Evolutionary conservation across 2,888 invertebrate species (phyloP).

Genomic region (Scaptomyza reducta): DNA sequence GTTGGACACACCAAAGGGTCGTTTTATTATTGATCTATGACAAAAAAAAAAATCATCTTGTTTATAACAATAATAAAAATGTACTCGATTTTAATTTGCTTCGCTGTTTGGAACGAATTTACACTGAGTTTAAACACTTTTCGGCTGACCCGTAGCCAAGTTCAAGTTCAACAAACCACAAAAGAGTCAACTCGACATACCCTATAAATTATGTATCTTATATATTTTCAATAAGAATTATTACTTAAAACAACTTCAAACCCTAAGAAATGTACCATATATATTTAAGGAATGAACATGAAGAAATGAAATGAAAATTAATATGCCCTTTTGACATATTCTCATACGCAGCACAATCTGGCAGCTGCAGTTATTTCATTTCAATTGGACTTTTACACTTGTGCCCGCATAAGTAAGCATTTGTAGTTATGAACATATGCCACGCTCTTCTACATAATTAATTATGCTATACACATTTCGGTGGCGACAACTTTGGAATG

Average conservation of each 20-base stretch:
- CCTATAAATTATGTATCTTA: not conserved
- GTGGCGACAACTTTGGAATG: conserved; percentile 36
- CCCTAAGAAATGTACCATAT: too few species aligned
- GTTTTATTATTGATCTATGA: too few species aligned
- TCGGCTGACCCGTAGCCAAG: not conserved
- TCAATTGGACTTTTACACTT: conserved; percentile 1
- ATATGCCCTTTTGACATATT: not conserved
- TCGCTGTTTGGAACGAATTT: not conserved
- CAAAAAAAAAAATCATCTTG: conserved; percentile 1
- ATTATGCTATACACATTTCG: conserved; percentile 4
- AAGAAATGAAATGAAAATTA: not conserved
- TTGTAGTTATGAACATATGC: conserved; percentile 2
- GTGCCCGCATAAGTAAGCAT: conserved; percentile 19
- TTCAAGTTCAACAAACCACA: conserved; percentile 20
- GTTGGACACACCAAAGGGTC: conserved; percentile 6
- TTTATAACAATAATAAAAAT: conserved; percentile 24
- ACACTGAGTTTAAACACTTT: not conserved
- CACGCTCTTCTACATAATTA: conserved; percentile 22
- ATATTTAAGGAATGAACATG: not conserved
- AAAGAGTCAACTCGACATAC: not conserved
- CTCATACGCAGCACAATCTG: too few species aligned
- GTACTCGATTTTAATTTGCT: conserved; percentile 19
- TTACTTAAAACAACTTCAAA: not conserved
- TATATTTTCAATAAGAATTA: not conserved
- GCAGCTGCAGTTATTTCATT: not conserved